Conservation (phyloP, 2,113 vertebrate genomes). For the Semnornis frantzii region DNA sequence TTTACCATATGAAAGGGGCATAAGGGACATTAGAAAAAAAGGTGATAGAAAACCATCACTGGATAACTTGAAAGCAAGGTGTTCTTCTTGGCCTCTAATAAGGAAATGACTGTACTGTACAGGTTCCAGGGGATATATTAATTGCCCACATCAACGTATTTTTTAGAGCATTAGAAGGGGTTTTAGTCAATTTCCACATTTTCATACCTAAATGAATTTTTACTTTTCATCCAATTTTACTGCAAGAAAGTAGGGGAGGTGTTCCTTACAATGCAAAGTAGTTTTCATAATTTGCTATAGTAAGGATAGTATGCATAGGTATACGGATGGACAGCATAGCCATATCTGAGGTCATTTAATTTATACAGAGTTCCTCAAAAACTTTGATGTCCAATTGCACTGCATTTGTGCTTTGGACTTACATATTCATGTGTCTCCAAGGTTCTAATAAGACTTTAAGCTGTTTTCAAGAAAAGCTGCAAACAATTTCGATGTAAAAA, state of each 20-base stretch:
- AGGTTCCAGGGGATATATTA: not conserved
- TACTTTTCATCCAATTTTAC: not conserved
- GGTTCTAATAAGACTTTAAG: not conserved
- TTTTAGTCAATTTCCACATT: not conserved
- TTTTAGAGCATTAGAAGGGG: not conserved
- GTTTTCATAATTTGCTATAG: not conserved
- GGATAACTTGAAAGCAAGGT: not conserved
- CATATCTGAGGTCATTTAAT: not conserved
- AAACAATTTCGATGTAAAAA: not conserved
- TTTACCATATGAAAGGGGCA: too few relatives aligned
- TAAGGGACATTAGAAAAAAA: too few relatives aligned
- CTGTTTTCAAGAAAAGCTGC: not conserved
- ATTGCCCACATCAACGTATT: not conserved
- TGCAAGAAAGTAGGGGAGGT: not conserved
- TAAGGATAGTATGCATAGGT: not conserved
- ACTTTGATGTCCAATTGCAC: not conserved
- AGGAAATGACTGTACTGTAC: not conserved
- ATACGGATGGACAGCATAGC: not conserved
- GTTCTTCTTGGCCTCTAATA: not conserved
- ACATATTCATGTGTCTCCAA: not conserved
- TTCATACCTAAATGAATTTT: not conserved
- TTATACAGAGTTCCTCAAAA: not conserved
- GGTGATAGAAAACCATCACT: too few relatives aligned
- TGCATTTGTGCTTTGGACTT: not conserved
- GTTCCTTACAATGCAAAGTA: not conserved